Evolutionary conservation across 2,797 vertebrate species (phyloP).

Genomic region (Molothrus aeneus): DNA sequence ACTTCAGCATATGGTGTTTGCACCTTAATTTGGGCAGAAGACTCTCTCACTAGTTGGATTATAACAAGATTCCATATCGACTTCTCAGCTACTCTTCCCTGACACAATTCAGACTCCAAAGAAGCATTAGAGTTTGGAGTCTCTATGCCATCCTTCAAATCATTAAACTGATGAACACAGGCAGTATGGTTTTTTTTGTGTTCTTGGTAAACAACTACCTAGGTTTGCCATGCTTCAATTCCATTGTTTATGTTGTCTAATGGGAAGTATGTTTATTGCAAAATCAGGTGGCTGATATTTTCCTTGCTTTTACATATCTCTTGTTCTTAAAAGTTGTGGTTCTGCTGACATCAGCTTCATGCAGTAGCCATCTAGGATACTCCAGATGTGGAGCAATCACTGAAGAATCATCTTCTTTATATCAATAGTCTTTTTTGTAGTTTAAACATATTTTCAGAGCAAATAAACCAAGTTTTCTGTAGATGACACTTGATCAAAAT

Average conservation of each 20-base stretch:
- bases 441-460: not conserved
- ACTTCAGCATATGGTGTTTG: not conserved
- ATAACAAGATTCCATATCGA: not conserved
- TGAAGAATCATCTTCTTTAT: not conserved
- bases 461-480: not conserved
- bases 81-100: not conserved
- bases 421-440: not conserved
- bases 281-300: not conserved
- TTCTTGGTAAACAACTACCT: not conserved
- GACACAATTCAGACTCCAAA: not conserved
- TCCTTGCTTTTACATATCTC: not conserved
- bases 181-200: not conserved
- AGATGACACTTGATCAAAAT: not conserved
- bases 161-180: not conserved
- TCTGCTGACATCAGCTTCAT: not conserved
- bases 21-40: not conserved
- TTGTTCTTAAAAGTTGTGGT: not conserved
- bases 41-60: not conserved
- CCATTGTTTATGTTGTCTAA: not conserved
- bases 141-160: not conserved
- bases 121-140: not conserved
- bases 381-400: not conserved
- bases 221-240: not conserved
- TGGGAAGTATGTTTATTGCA: not conserved
- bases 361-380: not conserved